phyloP scores from a whole-genome alignment of 2,113 vertebrate species.

The Vulpes ferrilata region DNA sequence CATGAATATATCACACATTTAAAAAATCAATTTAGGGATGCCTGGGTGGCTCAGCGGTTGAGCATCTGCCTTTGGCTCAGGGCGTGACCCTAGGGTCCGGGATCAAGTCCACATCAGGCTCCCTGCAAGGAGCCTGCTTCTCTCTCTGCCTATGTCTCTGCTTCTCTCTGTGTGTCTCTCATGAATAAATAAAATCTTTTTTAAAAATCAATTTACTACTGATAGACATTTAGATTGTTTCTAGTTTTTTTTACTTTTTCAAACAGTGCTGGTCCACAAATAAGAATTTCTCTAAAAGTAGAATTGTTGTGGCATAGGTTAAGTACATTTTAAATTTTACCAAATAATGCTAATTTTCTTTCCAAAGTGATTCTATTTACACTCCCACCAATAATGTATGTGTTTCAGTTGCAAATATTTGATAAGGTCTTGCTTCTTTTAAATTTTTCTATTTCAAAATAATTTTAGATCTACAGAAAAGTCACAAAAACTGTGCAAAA shows the following conservation, averaged over 20 bases:
- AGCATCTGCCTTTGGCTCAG: no score
- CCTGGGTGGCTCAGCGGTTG: no score
- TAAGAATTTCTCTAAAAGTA: neutral
- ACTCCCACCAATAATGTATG: neutral
- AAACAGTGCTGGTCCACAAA: neutral
- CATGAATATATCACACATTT: neutral
- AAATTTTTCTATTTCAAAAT: neutral
- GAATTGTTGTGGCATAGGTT: neutral
- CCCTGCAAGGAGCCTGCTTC: no score
- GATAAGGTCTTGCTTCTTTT: neutral
- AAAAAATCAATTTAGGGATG: neutral
- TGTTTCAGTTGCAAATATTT: conserved; percentile 26
- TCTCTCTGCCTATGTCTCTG: no score
- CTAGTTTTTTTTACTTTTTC: conserved; percentile 30
- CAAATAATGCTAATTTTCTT: conserved; percentile 3
- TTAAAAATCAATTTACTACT: neutral
- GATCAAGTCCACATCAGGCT: no score
- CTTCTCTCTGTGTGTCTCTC: no score
- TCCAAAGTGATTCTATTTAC: conserved; percentile 1
- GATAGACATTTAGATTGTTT: neutral
- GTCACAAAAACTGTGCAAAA: neutral
- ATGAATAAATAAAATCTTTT: neutral
- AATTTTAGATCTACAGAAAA: neutral
- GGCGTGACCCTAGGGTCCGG: no score
- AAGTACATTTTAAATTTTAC: neutral